These are phyloP conservation scores for Acromyrmex echinatior DNA, from an alignment of 1,140 invertebrate species.

Conservation along the genomic window DNA sequence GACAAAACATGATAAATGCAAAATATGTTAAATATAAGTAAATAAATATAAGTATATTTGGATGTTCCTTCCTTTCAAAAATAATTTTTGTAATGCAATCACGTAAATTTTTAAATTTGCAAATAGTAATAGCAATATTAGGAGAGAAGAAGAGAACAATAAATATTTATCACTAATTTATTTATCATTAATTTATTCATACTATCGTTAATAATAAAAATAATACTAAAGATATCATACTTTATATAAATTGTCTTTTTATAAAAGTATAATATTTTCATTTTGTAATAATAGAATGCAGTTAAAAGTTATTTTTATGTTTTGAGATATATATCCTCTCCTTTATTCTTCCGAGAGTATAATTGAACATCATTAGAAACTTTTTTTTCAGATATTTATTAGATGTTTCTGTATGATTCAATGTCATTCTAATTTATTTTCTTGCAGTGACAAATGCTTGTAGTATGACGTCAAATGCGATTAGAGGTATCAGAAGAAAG, in stretches of 20 bases:
- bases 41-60: too few species aligned
- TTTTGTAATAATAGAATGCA: neutral
- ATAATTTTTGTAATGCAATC: neutral
- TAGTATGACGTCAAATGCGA: slow-evolving; percentile 88
- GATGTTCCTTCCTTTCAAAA: neutral
- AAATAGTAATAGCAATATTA: neutral
- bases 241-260: neutral
- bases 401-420: neutral
- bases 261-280: neutral
- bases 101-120: neutral
- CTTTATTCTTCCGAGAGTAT: too few species aligned
- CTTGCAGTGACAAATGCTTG: slow-evolving; percentile 75
- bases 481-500: slow-evolving; percentile 93
- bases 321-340: neutral
- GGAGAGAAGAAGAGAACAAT: neutral
- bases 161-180: neutral
- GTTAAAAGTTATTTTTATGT: neutral
- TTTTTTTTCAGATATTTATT: neutral
- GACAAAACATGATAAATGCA: neutral
- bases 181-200: neutral
- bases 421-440: slow-evolving; percentile 28
- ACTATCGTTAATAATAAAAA: neutral
- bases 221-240: neutral
- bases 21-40: neutral
- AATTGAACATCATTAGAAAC: neutral